Percentiles rank a stretch among this genome's conserved stretches.
phyloP scores from a whole-genome alignment of 2,113 vertebrate genomes.

The Catharus bicknelli region DNA sequence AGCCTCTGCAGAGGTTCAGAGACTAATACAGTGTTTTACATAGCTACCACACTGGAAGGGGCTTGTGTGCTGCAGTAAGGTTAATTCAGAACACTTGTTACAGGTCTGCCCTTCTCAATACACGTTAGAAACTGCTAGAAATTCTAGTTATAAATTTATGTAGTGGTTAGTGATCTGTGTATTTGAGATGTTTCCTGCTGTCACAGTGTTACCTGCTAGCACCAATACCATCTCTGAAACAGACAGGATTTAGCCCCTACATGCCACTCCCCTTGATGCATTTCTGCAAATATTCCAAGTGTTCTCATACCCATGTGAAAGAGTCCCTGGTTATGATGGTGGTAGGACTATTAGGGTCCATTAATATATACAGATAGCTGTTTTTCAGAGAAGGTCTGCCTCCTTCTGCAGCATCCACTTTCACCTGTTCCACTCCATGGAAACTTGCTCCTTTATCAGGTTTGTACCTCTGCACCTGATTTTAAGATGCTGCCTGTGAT shows the following conservation, averaged over 20 bases:
- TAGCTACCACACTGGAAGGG: not conserved
- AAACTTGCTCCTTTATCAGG: not conserved
- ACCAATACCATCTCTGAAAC: not conserved
- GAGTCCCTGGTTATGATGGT: not conserved
- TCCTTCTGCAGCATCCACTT: not conserved
- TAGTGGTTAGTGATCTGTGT: not conserved
- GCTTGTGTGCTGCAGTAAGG: not conserved
- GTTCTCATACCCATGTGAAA: not conserved
- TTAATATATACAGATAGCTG: not conserved
- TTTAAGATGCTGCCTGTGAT: not conserved
- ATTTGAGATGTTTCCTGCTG: not conserved
- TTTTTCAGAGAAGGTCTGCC: not conserved
- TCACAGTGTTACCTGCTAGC: not conserved
- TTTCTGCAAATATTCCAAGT: not conserved
- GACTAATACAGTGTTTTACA: not conserved
- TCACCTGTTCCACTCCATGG: not conserved
- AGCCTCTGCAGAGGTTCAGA: not conserved
- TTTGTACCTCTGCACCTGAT: not conserved
- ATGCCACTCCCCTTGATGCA: not conserved
- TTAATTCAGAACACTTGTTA: slow-evolving; percentile 4
- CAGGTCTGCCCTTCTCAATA: not conserved
- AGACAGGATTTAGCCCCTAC: not conserved
- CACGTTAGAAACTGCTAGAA: not conserved
- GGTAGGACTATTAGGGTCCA: not conserved
- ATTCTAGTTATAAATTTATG: not conserved